Percentiles rank a stretch among this genome's conserved stretches.
These are phyloP conservation scores for Agonopterix heracliana DNA, from an alignment of 2,888 invertebrate species.

Conservation along the genomic window DNA sequence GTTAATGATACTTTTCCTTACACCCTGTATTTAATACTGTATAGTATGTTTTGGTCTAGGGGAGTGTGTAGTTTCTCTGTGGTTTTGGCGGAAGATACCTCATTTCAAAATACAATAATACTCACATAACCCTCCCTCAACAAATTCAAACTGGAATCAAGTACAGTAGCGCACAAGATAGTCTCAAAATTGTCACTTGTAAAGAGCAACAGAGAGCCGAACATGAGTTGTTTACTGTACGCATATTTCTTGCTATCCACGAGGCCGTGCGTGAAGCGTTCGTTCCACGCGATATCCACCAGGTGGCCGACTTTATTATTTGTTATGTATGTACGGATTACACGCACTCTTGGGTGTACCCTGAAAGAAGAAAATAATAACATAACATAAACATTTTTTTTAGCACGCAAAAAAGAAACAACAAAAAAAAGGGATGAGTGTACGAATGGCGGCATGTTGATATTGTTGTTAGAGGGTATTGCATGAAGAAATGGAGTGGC, in stretches of 20 bases:
- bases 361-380: slow-evolving; percentile 23
- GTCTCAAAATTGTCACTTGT: slow-evolving; percentile 81
- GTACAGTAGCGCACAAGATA: slow-evolving; percentile 81
- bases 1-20: no score
- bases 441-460: no score
- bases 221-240: slow-evolving; percentile 77
- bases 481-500: no score
- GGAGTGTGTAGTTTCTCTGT: no score
- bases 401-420: no score
- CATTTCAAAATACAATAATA: slow-evolving; percentile 9
- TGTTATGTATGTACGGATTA: slow-evolving; percentile 50
- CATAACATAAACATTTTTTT: background rate
- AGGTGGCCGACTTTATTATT: slow-evolving; percentile 62
- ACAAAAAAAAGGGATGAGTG: no score
- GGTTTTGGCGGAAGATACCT: no score
- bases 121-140: slow-evolving; percentile 75
- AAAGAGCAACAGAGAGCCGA: slow-evolving; percentile 84
- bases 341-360: slow-evolving; percentile 64
- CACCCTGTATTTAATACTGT: no score
- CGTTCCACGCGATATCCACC: slow-evolving; percentile 52
- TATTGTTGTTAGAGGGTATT: no score
- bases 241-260: slow-evolving; percentile 37
- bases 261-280: slow-evolving; percentile 28
- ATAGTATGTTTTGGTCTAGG: no score
- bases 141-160: slow-evolving; percentile 59